Percentiles rank a stretch among this genome's conserved stretches.
Conservation (phyloP, 2,888 invertebrate species). For the Ectemnius continuus region DNA sequence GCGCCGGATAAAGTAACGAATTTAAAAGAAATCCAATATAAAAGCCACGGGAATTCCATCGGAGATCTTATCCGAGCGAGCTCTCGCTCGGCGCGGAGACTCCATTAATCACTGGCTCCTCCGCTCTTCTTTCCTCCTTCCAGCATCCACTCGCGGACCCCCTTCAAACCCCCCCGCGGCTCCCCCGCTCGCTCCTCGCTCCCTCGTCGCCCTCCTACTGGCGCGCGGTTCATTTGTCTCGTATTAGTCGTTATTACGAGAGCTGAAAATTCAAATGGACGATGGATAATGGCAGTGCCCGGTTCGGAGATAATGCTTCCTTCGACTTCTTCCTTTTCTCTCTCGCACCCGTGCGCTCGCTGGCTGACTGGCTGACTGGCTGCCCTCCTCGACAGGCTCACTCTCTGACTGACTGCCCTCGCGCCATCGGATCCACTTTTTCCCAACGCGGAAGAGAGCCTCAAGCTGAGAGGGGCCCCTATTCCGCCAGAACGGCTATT, state of each 20-base stretch:
- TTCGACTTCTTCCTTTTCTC: neutral
- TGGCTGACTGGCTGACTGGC: neutral
- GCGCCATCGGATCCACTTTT: neutral
- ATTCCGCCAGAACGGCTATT: too few relatives aligned
- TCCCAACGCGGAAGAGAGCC: neutral
- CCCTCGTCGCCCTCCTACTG: conserved; percentile 46
- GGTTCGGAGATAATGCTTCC: conserved; percentile 52
- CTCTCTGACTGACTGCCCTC: conserved; percentile 3
- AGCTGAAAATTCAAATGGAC: conserved; percentile 68
- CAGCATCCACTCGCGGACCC: conserved; percentile 24
- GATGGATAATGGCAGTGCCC: conserved; percentile 64
- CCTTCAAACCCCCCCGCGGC: conserved; percentile 33
- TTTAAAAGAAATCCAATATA: conserved; percentile 77
- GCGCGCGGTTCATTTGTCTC: conserved; percentile 72
- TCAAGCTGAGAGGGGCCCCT: too few relatives aligned
- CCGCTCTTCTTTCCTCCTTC: conserved; percentile 54
- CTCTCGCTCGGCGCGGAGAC: conserved; percentile 74
- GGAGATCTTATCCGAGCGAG: conserved; percentile 76
- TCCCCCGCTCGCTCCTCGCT: conserved; percentile 33
- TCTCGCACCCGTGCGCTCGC: neutral
- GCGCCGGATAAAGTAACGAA: conserved; percentile 77
- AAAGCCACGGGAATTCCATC: conserved; percentile 77
- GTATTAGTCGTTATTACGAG: conserved; percentile 72
- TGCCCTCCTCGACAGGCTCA: neutral
- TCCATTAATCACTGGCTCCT: conserved; percentile 73